Evolutionary conservation across 2,888 invertebrate genomes (phyloP).

Genomic region (Timandra comae): DNA sequence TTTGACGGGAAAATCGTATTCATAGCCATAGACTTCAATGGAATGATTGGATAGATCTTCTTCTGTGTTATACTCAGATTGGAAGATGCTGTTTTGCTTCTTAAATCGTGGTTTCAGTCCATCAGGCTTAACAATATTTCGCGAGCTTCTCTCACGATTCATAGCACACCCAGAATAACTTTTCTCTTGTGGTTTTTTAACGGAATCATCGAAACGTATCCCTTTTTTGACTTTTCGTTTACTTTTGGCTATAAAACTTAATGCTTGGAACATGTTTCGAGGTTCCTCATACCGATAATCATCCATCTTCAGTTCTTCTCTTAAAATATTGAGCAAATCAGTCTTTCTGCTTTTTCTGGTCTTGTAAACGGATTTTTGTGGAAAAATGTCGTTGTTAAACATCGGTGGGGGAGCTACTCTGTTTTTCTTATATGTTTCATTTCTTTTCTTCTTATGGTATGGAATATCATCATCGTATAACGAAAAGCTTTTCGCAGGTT

Average conservation of each 20-base stretch:
- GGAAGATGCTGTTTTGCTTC: no score
- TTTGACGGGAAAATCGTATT: constrained; percentile 22
- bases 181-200: constrained; percentile 1
- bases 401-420: constrained; percentile 9
- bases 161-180: no score
- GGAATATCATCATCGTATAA: no score
- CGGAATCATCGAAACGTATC: constrained; percentile 12
- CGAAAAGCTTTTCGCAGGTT: no score
- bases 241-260: constrained; percentile 44
- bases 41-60: no score
- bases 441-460: constrained; percentile 4
- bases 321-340: constrained; percentile 36
- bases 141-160: no score
- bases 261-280: constrained; percentile 41
- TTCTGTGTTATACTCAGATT: no score
- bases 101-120: no score
- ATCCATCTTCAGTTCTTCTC: constrained; percentile 37
- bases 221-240: constrained; percentile 27
- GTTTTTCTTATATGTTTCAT: constrained; percentile 10
- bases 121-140: no score
- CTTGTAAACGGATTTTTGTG: constrained; percentile 13
- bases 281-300: constrained; percentile 33
- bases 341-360: constrained; percentile 32
- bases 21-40: constrained; percentile 34
- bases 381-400: constrained; percentile 7